Conservation (phyloP, 1,140 invertebrate species). For the Delia radicum region DNA sequence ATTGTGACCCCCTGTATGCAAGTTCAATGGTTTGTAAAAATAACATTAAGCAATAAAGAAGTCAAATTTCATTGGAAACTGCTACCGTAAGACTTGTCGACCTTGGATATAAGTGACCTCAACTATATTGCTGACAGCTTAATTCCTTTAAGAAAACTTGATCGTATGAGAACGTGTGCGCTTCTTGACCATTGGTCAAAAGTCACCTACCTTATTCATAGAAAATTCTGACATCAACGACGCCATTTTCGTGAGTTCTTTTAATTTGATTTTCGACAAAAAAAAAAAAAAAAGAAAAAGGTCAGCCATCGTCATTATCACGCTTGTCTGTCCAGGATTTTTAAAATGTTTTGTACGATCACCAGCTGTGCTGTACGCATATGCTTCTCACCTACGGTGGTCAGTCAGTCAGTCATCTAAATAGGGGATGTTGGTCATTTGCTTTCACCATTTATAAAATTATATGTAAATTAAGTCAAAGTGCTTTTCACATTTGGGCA, state of each 20-base stretch:
- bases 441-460: not conserved
- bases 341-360: not conserved
- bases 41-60: not conserved
- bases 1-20: not conserved
- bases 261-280: not conserved
- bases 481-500: not conserved
- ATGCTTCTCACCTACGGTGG: not conserved
- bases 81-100: not conserved
- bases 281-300: not conserved
- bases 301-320: constrained; percentile 14
- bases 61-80: not conserved
- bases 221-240: not conserved
- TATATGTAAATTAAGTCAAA: constrained; percentile 14
- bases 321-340: not conserved
- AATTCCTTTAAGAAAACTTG: constrained; percentile 6
- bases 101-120: not conserved
- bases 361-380: constrained; percentile 13
- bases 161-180: not conserved
- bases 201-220: not conserved
- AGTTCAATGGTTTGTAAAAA: not conserved
- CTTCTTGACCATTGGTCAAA: constrained; percentile 20
- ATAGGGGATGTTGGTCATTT: not conserved
- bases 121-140: not conserved
- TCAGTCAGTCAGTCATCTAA: not conserved
- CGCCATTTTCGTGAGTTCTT: not conserved